Evolutionary conservation across 1,140 invertebrate species (phyloP).

Genomic region (Triops longicaudatus): DNA sequence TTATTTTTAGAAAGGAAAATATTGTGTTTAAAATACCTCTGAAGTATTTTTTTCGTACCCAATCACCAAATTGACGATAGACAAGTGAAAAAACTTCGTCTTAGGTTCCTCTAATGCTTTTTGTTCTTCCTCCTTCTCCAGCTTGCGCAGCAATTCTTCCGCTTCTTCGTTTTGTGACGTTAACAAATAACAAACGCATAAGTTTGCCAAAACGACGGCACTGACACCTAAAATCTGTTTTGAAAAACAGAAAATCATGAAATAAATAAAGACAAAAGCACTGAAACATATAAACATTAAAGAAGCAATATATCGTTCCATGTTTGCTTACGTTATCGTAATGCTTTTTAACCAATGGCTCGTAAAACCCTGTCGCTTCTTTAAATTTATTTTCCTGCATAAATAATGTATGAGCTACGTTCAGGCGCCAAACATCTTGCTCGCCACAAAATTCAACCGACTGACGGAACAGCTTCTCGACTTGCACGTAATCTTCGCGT

Average conservation of each 20-base stretch:
- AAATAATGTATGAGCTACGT: constrained; percentile 96
- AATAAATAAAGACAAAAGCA: constrained; percentile 5
- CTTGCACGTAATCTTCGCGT: constrained; percentile 87
- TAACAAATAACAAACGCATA: constrained; percentile 99
- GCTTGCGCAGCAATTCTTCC: constrained; percentile 96
- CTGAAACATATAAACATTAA: too few species aligned
- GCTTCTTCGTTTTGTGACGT: constrained; percentile 98
- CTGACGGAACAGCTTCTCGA: constrained; percentile 89
- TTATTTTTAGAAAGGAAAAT: too few species aligned
- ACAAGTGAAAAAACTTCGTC: constrained; percentile 92
- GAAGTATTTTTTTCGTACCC: constrained; percentile 49
- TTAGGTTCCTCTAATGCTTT: constrained; percentile 86
- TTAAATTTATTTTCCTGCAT: constrained; percentile 99
- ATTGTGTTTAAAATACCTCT: too few species aligned
- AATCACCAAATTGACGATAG: constrained; percentile 98
- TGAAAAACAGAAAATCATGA: not conserved
- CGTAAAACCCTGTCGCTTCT: constrained; percentile 96
- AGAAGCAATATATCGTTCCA: not conserved
- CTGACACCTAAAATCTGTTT: constrained; percentile 79
- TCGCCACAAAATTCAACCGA: constrained; percentile 97
- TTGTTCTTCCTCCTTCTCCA: constrained; percentile 95
- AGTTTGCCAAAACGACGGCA: constrained; percentile 92
- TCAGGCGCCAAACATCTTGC: constrained; percentile 92
- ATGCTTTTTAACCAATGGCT: constrained; percentile 94
- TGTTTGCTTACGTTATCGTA: constrained; percentile 70